phyloP scores from a whole-genome alignment of 35 echinoderm and acorn worm species.

The Stichopus chloronotus region DNA sequence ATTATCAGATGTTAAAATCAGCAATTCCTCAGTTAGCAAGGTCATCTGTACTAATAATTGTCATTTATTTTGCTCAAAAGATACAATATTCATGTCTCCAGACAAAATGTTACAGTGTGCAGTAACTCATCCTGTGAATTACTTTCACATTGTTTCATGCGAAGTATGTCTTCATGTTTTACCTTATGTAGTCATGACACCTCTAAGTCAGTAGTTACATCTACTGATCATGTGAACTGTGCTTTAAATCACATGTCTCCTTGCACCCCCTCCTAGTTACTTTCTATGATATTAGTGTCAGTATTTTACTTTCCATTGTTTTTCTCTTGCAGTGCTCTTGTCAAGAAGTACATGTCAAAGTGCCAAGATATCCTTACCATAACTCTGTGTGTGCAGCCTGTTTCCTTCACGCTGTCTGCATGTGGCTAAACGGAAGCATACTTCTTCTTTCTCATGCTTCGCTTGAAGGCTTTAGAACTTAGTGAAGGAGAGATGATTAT shows the following conservation, averaged over 20 bases:
- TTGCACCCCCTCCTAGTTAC: neutral
- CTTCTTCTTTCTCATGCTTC: neutral
- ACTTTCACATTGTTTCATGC: neutral
- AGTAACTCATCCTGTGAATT: neutral
- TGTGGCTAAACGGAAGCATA: neutral
- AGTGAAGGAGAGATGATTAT: neutral
- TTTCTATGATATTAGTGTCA: neutral
- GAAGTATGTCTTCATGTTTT: neutral
- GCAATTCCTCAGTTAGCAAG: no score
- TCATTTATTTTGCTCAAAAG: no score
- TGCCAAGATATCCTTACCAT: constrained; percentile 45
- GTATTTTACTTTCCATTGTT: neutral
- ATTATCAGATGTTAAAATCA: no score
- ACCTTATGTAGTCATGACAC: neutral
- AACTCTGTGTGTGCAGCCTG: neutral
- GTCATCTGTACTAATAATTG: no score
- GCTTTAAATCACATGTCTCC: neutral
- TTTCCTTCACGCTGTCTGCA: neutral
- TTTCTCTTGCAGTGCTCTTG: constrained; percentile 5
- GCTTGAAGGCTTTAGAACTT: neutral
- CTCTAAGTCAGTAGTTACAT: neutral
- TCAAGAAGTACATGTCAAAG: constrained; percentile 45
- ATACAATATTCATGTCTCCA: no score
- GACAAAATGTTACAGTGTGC: no score
- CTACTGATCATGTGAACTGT: neutral